These are phyloP conservation scores for Apostichopus parvimensis DNA, from an alignment of 35 echinoderm and acorn worm species.

Conservation along the genomic window DNA sequence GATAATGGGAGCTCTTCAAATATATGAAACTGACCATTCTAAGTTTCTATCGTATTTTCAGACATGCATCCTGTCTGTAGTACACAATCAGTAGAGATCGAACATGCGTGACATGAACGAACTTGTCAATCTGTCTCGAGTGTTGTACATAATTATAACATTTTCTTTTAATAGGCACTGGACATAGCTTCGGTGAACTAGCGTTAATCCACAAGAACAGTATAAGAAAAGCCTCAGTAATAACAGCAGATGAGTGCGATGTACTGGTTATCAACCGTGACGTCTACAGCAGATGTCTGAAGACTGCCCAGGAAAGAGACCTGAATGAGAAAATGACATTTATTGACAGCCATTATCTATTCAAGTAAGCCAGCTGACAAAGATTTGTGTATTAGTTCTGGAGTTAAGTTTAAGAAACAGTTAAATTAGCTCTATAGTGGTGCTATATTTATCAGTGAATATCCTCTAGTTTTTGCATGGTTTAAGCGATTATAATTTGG, in stretches of 20 bases:
- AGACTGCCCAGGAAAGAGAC: slow-evolving; percentile 77
- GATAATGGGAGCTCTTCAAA: too few species aligned
- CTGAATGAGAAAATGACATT: slow-evolving; percentile 69
- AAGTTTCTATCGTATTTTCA: too few species aligned
- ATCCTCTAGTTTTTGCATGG: too few species aligned
- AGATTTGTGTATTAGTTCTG: neutral
- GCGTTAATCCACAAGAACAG: slow-evolving; percentile 66
- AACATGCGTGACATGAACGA: too few species aligned
- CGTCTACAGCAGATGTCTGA: slow-evolving; percentile 73
- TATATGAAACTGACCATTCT: too few species aligned
- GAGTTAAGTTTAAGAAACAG: too few species aligned
- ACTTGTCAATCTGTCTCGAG: too few species aligned
- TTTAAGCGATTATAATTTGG: too few species aligned
- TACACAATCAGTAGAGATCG: too few species aligned
- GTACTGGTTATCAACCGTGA: slow-evolving; percentile 76
- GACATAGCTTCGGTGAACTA: slow-evolving; percentile 81
- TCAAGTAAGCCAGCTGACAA: slow-evolving; percentile 48
- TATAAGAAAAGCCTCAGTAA: slow-evolving; percentile 70
- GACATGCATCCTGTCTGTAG: too few species aligned
- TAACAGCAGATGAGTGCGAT: slow-evolving; percentile 62
- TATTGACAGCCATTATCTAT: slow-evolving; percentile 70
- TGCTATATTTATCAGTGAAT: too few species aligned
- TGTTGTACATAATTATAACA: neutral
- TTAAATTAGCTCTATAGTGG: too few species aligned
- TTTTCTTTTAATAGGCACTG: slow-evolving; percentile 44